Conservation (phyloP, 2,113 vertebrate species). For the Salvelinus fontinalis region DNA sequence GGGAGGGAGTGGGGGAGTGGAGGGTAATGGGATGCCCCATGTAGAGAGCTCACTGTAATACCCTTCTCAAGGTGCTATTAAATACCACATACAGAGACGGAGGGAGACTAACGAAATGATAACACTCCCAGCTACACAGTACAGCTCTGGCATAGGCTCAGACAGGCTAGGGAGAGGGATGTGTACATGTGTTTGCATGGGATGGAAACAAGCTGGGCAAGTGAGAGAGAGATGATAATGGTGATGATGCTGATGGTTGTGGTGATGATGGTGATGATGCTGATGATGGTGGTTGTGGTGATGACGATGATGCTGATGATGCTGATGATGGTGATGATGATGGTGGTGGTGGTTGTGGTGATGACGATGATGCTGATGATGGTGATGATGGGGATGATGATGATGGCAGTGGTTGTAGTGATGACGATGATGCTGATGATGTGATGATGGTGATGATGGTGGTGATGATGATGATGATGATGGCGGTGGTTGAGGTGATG, state of each 20-base stretch:
- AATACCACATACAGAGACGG: slow-evolving; percentile 48
- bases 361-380: not conserved
- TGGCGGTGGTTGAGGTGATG: fast-evolving
- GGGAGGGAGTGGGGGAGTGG: slow-evolving; percentile 31
- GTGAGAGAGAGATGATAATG: too few relatives aligned
- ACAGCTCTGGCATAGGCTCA: too few relatives aligned
- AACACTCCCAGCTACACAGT: too few relatives aligned
- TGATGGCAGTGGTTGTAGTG: slow-evolving; percentile 25
- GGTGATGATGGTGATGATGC: slow-evolving; percentile 47
- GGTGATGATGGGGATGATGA: too few relatives aligned
- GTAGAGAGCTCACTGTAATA: slow-evolving; percentile 59
- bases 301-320: slow-evolving; percentile 40
- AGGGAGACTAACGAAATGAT: slow-evolving; percentile 7
- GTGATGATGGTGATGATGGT: not conserved
- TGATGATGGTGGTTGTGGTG: not conserved
- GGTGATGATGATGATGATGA: fast-evolving
- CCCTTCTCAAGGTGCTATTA: slow-evolving; percentile 66
- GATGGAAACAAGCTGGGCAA: too few relatives aligned
- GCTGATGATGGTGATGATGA: slow-evolving; percentile 48
- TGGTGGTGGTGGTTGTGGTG: slow-evolving; percentile 2
- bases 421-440: slow-evolving; percentile 36
- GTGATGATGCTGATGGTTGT: not conserved
- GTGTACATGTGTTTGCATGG: not conserved
- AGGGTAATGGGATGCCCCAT: slow-evolving; percentile 67
- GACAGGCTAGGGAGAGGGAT: not conserved